phyloP scores from a whole-genome alignment of 1,140 invertebrate species.

The Halesus radiatus region DNA sequence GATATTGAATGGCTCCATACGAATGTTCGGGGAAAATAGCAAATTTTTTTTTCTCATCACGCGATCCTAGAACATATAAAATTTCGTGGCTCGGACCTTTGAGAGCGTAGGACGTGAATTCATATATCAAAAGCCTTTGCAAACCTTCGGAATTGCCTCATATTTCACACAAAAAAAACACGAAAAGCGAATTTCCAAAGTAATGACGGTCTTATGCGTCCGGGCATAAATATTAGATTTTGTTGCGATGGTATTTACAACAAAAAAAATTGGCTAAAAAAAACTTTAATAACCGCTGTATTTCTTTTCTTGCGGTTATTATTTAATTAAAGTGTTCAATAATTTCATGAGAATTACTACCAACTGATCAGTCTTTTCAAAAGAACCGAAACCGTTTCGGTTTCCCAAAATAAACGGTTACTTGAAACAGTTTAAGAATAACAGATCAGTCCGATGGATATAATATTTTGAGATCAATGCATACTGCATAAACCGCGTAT shows the following conservation, averaged over 20 bases:
- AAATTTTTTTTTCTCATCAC: background rate
- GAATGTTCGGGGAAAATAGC: background rate
- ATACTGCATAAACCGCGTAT: too few species aligned
- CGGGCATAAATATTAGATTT: constrained; percentile 2
- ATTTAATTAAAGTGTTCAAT: too few species aligned
- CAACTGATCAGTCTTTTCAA: too few species aligned
- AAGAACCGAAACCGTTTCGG: too few species aligned
- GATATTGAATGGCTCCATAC: constrained; percentile 13
- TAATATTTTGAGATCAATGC: too few species aligned
- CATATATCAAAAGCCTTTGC: constrained; percentile 34
- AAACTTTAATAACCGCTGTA: too few species aligned
- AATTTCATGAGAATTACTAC: too few species aligned
- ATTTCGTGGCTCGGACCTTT: constrained; percentile 18
- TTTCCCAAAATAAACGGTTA: too few species aligned
- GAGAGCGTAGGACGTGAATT: constrained; percentile 18
- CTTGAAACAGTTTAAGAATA: too few species aligned
- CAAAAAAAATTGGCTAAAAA: background rate
- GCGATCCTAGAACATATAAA: constrained; percentile 13
- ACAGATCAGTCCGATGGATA: too few species aligned
- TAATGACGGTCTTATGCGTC: constrained; percentile 4
- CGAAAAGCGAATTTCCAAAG: constrained; percentile 19
- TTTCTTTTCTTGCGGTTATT: too few species aligned
- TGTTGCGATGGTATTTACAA: background rate
- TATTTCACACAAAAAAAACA: constrained; percentile 30
- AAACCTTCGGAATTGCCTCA: constrained; percentile 20